Conservation (phyloP, 2,113 vertebrate genomes). For the Agelaius phoeniceus region DNA sequence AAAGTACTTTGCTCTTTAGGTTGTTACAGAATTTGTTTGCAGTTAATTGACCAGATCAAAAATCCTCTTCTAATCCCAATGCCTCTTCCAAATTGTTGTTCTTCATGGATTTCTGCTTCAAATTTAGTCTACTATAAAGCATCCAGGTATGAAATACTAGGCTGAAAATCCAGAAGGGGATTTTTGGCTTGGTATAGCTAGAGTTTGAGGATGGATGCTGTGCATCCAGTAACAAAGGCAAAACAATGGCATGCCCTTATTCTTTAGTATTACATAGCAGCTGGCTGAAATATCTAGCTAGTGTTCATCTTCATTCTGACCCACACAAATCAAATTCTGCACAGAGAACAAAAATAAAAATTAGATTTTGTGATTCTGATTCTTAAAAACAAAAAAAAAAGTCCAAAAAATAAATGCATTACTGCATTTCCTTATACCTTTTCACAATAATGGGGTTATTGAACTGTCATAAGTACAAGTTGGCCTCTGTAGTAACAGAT, state of each 20-base stretch:
- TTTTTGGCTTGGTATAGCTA: not conserved
- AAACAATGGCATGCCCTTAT: not conserved
- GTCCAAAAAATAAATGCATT: fast-evolving
- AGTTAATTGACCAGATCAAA: not conserved
- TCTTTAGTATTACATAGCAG: not conserved
- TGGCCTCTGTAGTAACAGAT: not conserved
- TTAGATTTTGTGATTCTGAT: not conserved
- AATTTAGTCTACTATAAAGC: not conserved
- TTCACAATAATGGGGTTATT: not conserved
- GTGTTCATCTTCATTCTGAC: not conserved
- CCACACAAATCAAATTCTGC: not conserved
- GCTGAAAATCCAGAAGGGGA: not conserved
- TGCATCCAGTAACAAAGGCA: not conserved
- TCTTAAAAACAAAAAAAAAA: not conserved
- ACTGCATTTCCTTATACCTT: not conserved
- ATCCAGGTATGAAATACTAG: not conserved
- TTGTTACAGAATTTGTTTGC: not conserved
- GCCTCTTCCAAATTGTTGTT: not conserved
- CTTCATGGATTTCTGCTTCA: not conserved
- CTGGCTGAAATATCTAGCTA: not conserved
- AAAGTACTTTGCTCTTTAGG: not conserved
- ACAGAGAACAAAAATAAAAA: not conserved
- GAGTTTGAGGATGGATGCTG: not conserved
- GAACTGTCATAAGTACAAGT: not conserved
- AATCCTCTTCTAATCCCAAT: not conserved